Conservation (phyloP, 2,113 vertebrate species). For the Plestiodon gilberti region DNA sequence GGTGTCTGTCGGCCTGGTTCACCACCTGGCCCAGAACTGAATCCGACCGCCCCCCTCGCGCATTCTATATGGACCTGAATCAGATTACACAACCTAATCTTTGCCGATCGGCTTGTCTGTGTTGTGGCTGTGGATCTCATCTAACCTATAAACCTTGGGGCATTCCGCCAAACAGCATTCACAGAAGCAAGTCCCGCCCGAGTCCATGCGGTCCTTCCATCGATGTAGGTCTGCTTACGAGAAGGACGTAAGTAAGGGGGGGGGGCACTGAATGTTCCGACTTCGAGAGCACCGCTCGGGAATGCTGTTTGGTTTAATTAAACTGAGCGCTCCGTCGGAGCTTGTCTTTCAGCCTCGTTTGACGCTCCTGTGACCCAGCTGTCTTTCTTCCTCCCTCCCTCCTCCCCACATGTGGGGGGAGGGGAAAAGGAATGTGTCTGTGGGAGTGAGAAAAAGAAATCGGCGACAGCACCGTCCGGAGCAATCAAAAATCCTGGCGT, state of each 20-base stretch:
- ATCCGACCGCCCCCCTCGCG: not conserved
- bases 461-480: conserved; percentile 28
- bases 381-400: not conserved
- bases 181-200: not conserved
- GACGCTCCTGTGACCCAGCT: not conserved
- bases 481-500: not conserved
- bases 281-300: not conserved
- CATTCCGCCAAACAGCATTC: not conserved
- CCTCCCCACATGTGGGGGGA: not conserved
- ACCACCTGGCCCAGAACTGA: not conserved
- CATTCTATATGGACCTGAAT: not conserved
- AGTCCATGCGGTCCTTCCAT: not conserved
- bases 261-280: not conserved
- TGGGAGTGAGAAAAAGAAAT: conserved; percentile 23
- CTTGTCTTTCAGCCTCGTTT: not conserved
- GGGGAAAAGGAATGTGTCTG: not conserved
- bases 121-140: no score
- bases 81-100: not conserved
- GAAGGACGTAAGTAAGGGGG: no score
- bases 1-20: not conserved
- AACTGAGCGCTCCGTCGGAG: not conserved
- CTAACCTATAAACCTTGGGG: not conserved
- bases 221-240: not conserved
- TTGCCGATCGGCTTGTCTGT: not conserved
- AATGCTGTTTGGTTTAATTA: conserved; percentile 10